These are phyloP conservation scores for Riptortus pedestris DNA, from an alignment of 1,140 invertebrate genomes.

Conservation along the genomic window DNA sequence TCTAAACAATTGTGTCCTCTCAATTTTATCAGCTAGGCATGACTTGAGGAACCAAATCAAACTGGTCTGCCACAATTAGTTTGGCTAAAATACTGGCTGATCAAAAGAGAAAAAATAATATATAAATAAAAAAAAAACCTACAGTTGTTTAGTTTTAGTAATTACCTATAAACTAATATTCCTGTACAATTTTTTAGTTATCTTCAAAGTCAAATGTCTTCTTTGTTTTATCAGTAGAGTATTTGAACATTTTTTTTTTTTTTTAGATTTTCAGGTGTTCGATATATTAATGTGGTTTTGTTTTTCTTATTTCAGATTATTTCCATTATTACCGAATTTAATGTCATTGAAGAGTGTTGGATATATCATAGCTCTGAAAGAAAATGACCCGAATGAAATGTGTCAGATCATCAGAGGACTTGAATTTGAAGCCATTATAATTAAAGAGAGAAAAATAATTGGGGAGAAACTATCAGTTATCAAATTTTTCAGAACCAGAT, in stretches of 20 bases:
- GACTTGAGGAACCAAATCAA: no score
- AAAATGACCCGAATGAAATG: conserved; percentile 74
- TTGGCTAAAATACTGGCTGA: not conserved
- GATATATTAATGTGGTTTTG: no score
- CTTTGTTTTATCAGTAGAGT: no score
- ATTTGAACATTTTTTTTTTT: no score
- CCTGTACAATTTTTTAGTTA: not conserved
- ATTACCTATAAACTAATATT: not conserved
- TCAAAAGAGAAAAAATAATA: not conserved
- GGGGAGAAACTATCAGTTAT: conserved; percentile 50
- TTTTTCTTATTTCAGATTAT: conserved; percentile 48
- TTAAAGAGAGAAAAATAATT: conserved; percentile 57
- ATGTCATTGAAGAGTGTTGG: conserved; percentile 61
- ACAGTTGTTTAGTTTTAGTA: not conserved
- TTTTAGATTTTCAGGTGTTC: no score
- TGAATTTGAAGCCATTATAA: conserved; percentile 48
- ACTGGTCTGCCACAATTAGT: no score
- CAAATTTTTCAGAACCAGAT: conserved; percentile 3
- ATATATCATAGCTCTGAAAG: conserved; percentile 74
- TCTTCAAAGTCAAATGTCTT: no score
- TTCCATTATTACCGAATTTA: conserved; percentile 53
- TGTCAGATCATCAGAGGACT: conserved; percentile 45
- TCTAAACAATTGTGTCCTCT: no score
- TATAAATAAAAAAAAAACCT: not conserved
- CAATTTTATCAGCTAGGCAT: no score